A percentile compares a stretch with the other conserved stretches of the same genome.
These are phyloP conservation scores for Cheiracanthium punctorium DNA, from an alignment of 2,888 invertebrate genomes.

Conservation along the genomic window DNA sequence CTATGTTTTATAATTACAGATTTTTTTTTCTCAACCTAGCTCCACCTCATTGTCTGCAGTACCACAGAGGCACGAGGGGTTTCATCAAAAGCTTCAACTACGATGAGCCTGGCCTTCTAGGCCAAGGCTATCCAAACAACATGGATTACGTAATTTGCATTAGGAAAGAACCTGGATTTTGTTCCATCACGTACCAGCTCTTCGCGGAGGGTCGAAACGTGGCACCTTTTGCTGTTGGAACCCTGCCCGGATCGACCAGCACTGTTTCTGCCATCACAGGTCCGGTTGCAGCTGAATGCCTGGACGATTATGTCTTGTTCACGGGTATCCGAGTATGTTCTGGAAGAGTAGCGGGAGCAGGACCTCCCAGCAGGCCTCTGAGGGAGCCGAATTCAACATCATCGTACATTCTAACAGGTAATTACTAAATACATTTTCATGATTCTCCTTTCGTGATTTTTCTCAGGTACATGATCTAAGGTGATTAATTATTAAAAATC, in stretches of 20 bases:
- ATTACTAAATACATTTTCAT: too few relatives aligned
- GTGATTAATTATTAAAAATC: too few relatives aligned
- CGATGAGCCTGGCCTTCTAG: slow-evolving; percentile 52
- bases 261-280: slow-evolving; percentile 34
- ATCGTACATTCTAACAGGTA: slow-evolving; percentile 59
- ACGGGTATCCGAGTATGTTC: slow-evolving; percentile 71
- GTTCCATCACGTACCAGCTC: slow-evolving; percentile 72
- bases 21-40: slow-evolving; percentile 52
- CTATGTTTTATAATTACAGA: not conserved
- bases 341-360: slow-evolving; percentile 33
- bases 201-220: slow-evolving; percentile 52
- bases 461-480: too few relatives aligned
- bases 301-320: slow-evolving; percentile 71
- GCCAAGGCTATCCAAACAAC: slow-evolving; percentile 72
- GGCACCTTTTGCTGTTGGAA: slow-evolving; percentile 71
- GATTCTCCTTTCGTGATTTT: too few relatives aligned
- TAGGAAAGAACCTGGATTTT: slow-evolving; percentile 72
- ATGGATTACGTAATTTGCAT: slow-evolving; percentile 72
- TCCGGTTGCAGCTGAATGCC: slow-evolving; percentile 69
- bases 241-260: slow-evolving; percentile 53
- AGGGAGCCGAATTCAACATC: slow-evolving; percentile 47
- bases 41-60: slow-evolving; percentile 73
- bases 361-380: slow-evolving; percentile 29
- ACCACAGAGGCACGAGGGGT: slow-evolving; percentile 72
- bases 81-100: slow-evolving; percentile 73